These are phyloP conservation scores for Oxytorus armatus DNA, from an alignment of 2,888 invertebrate species.

Conservation along the genomic window DNA sequence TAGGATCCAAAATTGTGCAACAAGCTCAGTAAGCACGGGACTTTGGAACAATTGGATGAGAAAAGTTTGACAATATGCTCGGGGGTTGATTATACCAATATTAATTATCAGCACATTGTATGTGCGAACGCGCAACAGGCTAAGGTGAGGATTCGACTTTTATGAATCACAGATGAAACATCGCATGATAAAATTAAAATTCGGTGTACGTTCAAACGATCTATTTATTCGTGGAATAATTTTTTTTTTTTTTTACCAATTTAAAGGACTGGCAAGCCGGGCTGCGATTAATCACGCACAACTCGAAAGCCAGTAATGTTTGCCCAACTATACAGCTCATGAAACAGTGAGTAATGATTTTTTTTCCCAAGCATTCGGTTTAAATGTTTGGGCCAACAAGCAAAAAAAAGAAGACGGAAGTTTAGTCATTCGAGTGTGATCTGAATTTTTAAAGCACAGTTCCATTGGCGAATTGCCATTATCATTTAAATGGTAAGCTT, in stretches of 20 bases:
- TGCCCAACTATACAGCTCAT: slow-evolving; percentile 97
- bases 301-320: slow-evolving; percentile 97
- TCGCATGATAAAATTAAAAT: not conserved
- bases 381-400: not conserved
- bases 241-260: slow-evolving; percentile 75
- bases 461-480: not conserved
- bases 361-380: not conserved
- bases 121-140: slow-evolving; percentile 96
- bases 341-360: slow-evolving; percentile 95
- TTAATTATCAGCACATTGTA: slow-evolving; percentile 98
- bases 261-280: slow-evolving; percentile 95
- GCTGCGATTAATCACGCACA: slow-evolving; percentile 96
- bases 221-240: slow-evolving; percentile 34
- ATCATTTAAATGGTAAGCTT: too few relatives aligned
- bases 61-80: slow-evolving; percentile 98
- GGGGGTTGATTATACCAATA: slow-evolving; percentile 99
- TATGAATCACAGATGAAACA: slow-evolving; percentile 85
- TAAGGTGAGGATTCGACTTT: slow-evolving; percentile 90
- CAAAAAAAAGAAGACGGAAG: not conserved
- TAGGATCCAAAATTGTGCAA: slow-evolving; percentile 77
- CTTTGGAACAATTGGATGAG: slow-evolving; percentile 90
- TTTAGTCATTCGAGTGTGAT: slow-evolving; percentile 37
- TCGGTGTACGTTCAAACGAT: slow-evolving; percentile 4
- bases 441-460: slow-evolving; percentile 23
- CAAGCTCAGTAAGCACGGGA: slow-evolving; percentile 85